phyloP scores from a whole-genome alignment of 2,888 invertebrate genomes.

The Netelia virgata region DNA sequence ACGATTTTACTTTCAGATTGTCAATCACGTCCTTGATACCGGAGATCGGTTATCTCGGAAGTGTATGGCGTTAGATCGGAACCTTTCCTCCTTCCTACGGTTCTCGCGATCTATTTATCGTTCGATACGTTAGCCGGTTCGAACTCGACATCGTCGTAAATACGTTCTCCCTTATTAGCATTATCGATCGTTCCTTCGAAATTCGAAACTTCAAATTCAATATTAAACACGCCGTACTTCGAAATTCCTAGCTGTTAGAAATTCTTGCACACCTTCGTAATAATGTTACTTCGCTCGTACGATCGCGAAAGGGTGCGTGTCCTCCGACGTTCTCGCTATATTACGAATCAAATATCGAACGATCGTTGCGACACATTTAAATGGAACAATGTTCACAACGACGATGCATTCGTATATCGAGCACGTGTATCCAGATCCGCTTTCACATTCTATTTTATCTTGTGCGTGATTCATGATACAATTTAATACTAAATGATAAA shows the following conservation, averaged over 20 bases:
- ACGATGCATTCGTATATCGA: neutral
- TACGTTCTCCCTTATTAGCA: too few species aligned
- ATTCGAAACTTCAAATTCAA: neutral
- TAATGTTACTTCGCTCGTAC: neutral
- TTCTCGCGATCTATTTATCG: constrained; percentile 6
- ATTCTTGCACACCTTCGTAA: neutral
- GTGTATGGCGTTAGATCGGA: constrained; percentile 12
- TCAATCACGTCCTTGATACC: constrained; percentile 49
- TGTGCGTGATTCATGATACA: too few species aligned
- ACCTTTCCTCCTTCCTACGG: constrained; percentile 14
- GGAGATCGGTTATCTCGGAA: constrained; percentile 36
- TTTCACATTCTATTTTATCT: too few species aligned
- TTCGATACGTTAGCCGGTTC: neutral
- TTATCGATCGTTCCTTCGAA: neutral
- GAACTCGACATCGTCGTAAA: too few species aligned
- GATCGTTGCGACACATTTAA: neutral
- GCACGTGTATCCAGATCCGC: neutral
- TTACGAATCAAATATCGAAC: neutral
- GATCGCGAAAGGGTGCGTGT: neutral
- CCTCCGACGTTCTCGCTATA: neutral
- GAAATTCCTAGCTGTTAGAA: neutral
- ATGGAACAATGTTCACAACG: neutral
- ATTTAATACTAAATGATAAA: too few species aligned
- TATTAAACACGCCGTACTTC: neutral
- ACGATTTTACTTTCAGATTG: constrained; percentile 58